These are phyloP conservation scores for Oreotrochilus melanogaster DNA, from an alignment of 2,113 vertebrate genomes.

Conservation along the genomic window DNA sequence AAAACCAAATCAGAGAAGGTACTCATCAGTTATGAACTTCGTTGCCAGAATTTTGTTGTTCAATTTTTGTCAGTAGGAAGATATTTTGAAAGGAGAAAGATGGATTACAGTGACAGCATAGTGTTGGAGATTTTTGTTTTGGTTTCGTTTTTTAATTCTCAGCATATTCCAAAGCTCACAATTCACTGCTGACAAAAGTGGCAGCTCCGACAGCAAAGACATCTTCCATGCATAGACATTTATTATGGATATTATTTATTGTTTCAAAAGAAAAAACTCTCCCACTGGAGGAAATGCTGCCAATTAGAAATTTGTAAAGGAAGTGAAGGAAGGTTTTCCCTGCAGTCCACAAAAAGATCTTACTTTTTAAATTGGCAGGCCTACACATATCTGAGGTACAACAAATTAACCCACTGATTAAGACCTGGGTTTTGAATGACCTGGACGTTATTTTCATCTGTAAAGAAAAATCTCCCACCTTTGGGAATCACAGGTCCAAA, in stretches of 20 bases:
- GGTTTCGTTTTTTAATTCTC: neutral
- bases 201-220: neutral
- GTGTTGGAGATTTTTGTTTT: too few relatives aligned
- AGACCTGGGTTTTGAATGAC: neutral
- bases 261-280: neutral
- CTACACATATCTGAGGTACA: neutral
- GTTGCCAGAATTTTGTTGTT: neutral
- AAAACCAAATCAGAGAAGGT: neutral
- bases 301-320: neutral
- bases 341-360: neutral
- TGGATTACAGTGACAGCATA: neutral
- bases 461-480: neutral
- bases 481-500: neutral
- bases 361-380: neutral
- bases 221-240: neutral
- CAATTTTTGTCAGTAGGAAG: neutral
- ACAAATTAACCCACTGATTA: neutral
- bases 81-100: neutral
- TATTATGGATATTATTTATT: neutral
- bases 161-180: neutral
- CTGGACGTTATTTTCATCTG: neutral
- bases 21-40: neutral
- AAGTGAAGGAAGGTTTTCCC: neutral
- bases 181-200: neutral
- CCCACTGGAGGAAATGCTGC: neutral